These are phyloP conservation scores for Tetramorium simillimum DNA, from an alignment of 1,140 invertebrate species.

Conservation along the genomic window DNA sequence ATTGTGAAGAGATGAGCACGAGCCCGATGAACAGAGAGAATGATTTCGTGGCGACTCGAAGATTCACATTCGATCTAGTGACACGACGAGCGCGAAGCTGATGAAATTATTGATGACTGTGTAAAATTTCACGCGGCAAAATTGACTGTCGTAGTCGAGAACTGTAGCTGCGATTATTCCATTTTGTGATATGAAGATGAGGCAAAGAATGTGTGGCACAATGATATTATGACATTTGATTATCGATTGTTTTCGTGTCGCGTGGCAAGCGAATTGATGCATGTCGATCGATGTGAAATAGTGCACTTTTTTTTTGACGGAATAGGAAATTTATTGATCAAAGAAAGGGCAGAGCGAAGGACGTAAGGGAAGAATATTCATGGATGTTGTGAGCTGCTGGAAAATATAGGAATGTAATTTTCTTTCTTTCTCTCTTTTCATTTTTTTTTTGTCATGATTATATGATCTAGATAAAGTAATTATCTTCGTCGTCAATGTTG, in stretches of 20 bases:
- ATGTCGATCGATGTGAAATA: conserved; percentile 16
- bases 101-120: conserved; percentile 5
- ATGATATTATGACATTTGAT: conserved; percentile 20
- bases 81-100: not conserved
- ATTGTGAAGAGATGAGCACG: not conserved
- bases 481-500: not conserved
- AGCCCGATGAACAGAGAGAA: not conserved
- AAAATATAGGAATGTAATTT: not conserved
- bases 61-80: not conserved
- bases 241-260: conserved; percentile 29
- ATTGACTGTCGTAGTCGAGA: not conserved
- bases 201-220: not conserved
- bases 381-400: not conserved
- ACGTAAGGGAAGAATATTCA: not conserved
- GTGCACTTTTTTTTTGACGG: not conserved
- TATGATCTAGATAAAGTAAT: not conserved
- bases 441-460: conserved; percentile 9
- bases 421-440: conserved; percentile 33
- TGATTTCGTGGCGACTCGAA: conserved; percentile 7
- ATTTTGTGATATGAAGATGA: not conserved
- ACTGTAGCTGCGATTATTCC: not conserved
- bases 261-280: conserved; percentile 31
- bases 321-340: not conserved
- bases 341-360: not conserved
- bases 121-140: not conserved